Conservation (phyloP, 2,113 vertebrate species). For the Deroptyus accipitrinus region DNA sequence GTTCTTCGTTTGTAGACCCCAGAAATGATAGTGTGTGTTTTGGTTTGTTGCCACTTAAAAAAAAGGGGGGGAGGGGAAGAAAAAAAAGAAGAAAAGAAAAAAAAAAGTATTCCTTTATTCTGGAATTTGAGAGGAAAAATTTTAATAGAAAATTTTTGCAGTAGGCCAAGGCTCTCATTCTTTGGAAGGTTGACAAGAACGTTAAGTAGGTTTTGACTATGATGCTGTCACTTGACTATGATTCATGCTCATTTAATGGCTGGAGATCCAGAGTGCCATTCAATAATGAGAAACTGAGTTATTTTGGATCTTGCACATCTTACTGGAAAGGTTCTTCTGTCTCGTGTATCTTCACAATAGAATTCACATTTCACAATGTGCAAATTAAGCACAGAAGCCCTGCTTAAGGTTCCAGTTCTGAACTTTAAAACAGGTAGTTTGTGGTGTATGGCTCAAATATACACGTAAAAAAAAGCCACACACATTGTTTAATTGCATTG, state of each 20-base stretch:
- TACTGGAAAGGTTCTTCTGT: constrained; percentile 6
- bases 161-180: constrained; percentile 36
- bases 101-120: constrained; percentile 22
- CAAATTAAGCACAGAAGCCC: not conserved
- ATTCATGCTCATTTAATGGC: not conserved
- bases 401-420: constrained; percentile 21
- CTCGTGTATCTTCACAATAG: not conserved
- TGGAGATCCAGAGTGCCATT: constrained; percentile 14
- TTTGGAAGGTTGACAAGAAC: constrained; percentile 38
- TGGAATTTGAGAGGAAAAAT: constrained; percentile 44
- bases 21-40: not conserved
- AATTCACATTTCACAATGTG: constrained; percentile 29
- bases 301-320: constrained; percentile 33
- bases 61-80: fast-evolving
- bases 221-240: constrained; percentile 48
- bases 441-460: constrained; percentile 42
- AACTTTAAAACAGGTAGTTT: constrained; percentile 32
- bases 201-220: constrained; percentile 45
- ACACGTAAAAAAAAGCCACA: constrained; percentile 9
- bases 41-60: constrained; percentile 5
- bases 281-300: constrained; percentile 26
- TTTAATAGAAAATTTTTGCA: not conserved
- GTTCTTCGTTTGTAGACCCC: constrained; percentile 3
- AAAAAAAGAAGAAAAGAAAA: not conserved
- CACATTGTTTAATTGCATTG: constrained; percentile 23